A percentile compares a stretch with the other conserved stretches of the same genome.
Conservation (phyloP, 2,888 invertebrate genomes). For the Ceramica pisi region DNA sequence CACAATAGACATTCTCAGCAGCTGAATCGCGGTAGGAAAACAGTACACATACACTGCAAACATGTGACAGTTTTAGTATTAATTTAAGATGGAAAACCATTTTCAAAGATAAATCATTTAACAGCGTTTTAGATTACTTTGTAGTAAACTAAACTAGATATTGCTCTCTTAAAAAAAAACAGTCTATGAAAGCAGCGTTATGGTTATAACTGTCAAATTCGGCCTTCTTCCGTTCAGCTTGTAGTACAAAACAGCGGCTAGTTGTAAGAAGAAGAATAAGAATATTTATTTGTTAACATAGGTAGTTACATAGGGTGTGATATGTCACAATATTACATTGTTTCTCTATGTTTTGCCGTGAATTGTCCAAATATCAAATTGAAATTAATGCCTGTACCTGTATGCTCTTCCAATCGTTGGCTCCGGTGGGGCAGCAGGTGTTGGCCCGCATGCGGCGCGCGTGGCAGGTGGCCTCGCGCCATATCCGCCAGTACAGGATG, state of each 20-base stretch:
- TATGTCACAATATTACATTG: no score
- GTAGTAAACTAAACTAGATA: not conserved
- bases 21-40: not conserved
- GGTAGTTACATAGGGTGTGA: no score
- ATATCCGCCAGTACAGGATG: constrained; percentile 94
- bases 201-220: not conserved
- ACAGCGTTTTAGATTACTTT: not conserved
- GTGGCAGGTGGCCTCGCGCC: constrained; percentile 94
- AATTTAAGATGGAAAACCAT: not conserved
- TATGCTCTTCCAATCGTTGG: constrained; percentile 94
- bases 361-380: no score
- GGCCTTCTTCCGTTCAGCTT: not conserved
- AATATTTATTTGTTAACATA: no score
- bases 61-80: not conserved
- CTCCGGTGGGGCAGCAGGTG: constrained; percentile 90
- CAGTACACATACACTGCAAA: not conserved
- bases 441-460: constrained; percentile 92
- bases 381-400: no score
- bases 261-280: no score
- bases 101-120: not conserved
- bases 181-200: not conserved
- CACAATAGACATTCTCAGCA: not conserved
- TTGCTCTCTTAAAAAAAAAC: no score
- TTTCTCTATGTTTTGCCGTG: no score
- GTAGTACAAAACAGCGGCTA: not conserved